Conservation (phyloP, 2,888 invertebrate genomes). For the Archips xylosteana region DNA sequence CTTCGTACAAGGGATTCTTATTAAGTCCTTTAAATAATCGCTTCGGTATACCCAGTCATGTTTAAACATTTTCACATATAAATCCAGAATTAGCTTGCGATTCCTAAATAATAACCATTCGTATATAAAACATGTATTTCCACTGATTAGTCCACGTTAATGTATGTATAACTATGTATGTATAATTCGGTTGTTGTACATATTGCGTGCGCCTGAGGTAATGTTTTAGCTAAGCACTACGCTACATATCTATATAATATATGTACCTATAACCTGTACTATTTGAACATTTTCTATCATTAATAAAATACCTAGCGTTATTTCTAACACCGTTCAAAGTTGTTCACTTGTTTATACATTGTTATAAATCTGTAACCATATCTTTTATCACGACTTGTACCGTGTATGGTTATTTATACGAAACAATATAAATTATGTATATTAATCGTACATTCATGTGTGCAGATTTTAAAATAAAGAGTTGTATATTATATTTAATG, state of each 20-base stretch:
- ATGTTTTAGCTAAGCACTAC: conserved; percentile 76
- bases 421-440: conserved; percentile 77
- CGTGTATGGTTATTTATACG: conserved; percentile 81
- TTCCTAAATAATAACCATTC: conserved; percentile 73
- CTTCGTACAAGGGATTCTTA: conserved; percentile 82
- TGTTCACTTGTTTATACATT: conserved; percentile 85
- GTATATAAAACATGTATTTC: conserved; percentile 63
- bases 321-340: conserved; percentile 80
- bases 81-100: conserved; percentile 79
- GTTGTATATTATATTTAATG: conserved; percentile 80
- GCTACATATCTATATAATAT: conserved; percentile 79
- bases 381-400: conserved; percentile 80
- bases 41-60: conserved; percentile 73
- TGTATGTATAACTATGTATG: conserved; percentile 60
- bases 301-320: conserved; percentile 79
- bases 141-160: conserved; percentile 64
- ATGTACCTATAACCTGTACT: conserved; percentile 67
- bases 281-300: conserved; percentile 78
- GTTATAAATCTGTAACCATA: conserved; percentile 82
- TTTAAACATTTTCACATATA: conserved; percentile 72
- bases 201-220: conserved; percentile 68
- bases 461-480: conserved; percentile 80
- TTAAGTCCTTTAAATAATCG: conserved; percentile 82
- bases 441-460: conserved; percentile 79
- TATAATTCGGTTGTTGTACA: conserved; percentile 72